Percentiles rank a stretch among this genome's conserved stretches.
phyloP scores from a whole-genome alignment of 1,140 invertebrate genomes.

The Drosophila eugracilis region DNA sequence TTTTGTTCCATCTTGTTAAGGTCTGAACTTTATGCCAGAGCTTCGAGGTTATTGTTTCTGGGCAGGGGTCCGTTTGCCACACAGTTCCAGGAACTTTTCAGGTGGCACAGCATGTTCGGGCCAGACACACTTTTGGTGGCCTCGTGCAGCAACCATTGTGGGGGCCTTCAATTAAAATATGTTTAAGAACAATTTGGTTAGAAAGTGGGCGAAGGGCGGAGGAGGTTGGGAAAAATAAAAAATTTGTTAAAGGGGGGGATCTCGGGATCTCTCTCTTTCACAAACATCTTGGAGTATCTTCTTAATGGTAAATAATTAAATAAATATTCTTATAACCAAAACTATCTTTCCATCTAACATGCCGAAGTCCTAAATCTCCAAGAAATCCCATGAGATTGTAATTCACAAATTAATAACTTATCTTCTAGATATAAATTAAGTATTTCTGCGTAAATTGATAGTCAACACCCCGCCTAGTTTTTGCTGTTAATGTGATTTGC shows the following conservation, averaged over 20 bases:
- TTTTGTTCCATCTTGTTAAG: conserved; percentile 81
- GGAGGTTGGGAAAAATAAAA: no score
- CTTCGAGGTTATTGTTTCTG: conserved; percentile 69
- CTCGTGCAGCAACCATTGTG: conserved; percentile 57
- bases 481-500: conserved; percentile 26
- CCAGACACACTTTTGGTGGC: conserved; percentile 80
- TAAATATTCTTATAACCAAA: no score
- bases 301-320: no score
- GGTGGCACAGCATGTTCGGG: conserved; percentile 77
- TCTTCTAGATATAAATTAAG: conserved; percentile 5
- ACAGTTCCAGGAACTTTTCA: conserved; percentile 78
- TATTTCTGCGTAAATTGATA: conserved; percentile 55
- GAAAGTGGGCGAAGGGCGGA: background rate
- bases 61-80: conserved; percentile 33
- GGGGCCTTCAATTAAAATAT: conserved; percentile 73
- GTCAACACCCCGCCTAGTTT: conserved; percentile 60
- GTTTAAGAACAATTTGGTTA: conserved; percentile 69
- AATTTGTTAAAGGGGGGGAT: no score
- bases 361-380: background rate
- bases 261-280: no score
- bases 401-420: conserved; percentile 46
- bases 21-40: conserved; percentile 79
- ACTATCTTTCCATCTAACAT: background rate
- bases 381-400: conserved; percentile 1
- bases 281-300: no score